Conservation (phyloP, 2,888 invertebrate genomes). For the Megastigmus dorsalis region DNA sequence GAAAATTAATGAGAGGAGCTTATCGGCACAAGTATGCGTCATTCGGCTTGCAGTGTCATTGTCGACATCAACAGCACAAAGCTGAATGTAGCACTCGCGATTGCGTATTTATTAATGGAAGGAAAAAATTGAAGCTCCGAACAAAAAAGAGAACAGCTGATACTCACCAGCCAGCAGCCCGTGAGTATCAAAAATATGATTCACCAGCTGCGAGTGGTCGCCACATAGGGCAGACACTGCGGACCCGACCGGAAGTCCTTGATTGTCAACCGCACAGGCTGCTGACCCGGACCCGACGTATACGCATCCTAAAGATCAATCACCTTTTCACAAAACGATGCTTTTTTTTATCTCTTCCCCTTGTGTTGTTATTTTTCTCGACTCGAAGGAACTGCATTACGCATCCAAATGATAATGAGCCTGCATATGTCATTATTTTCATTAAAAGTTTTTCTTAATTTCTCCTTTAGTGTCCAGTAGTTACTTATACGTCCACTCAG, state of each 20-base stretch:
- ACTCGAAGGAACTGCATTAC: too few relatives aligned
- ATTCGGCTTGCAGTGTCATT: slow-evolving; percentile 19
- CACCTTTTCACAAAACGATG: slow-evolving; percentile 23
- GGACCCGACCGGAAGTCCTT: slow-evolving; percentile 20
- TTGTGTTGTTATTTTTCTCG: too few relatives aligned
- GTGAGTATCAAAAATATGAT: slow-evolving; percentile 50
- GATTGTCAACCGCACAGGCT: slow-evolving; percentile 16
- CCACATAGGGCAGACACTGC: slow-evolving; percentile 19
- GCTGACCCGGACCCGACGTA: slow-evolving; percentile 24
- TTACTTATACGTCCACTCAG: too few relatives aligned
- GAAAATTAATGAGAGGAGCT: too few relatives aligned
- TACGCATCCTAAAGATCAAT: slow-evolving; percentile 24
- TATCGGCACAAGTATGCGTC: slow-evolving; percentile 32
- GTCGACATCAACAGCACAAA: not conserved
- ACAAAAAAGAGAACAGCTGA: slow-evolving; percentile 27
- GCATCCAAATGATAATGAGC: too few relatives aligned
- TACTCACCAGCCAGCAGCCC: slow-evolving; percentile 7
- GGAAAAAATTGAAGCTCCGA: slow-evolving; percentile 2
- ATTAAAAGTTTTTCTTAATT: too few relatives aligned
- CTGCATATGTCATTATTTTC: too few relatives aligned
- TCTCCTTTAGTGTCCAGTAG: too few relatives aligned
- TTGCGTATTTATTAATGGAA: slow-evolving; percentile 38
- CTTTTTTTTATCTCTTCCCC: not conserved
- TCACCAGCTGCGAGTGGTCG: slow-evolving; percentile 18
- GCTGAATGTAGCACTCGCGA: not conserved